Percentiles rank a stretch among this genome's conserved stretches.
phyloP scores from a whole-genome alignment of 2,888 invertebrate genomes.

The Sesia bembeciformis region DNA sequence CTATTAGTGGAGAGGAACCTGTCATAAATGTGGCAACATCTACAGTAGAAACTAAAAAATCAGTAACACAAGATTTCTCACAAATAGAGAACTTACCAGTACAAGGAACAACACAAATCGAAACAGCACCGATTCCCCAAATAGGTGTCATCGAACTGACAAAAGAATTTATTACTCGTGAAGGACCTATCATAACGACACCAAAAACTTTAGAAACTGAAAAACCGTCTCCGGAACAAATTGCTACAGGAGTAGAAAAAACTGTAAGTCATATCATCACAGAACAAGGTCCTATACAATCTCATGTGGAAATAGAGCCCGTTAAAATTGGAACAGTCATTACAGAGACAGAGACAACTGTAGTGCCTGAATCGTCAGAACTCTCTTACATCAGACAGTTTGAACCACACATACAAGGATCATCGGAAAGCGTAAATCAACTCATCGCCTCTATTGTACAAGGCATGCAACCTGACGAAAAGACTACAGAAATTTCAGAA shows the following conservation, averaged over 20 bases:
- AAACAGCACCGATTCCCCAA: slow-evolving; percentile 2
- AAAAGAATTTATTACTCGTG: slow-evolving; percentile 18
- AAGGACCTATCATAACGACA: slow-evolving; percentile 7
- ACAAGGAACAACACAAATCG: neutral
- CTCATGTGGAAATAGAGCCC: slow-evolving; percentile 28
- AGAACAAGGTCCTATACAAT: slow-evolving; percentile 24
- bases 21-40: neutral
- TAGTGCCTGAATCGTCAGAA: slow-evolving; percentile 21
- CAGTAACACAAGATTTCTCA: neutral
- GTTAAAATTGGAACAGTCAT: slow-evolving; percentile 29
- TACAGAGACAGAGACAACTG: slow-evolving; percentile 29
- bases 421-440: slow-evolving; percentile 31
- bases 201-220: neutral
- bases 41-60: neutral
- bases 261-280: slow-evolving; percentile 17
- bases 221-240: neutral
- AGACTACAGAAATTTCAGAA: slow-evolving; percentile 18
- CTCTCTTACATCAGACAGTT: slow-evolving; percentile 38
- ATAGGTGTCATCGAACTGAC: slow-evolving; percentile 15
- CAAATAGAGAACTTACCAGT: neutral
- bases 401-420: slow-evolving; percentile 28
- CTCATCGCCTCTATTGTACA: slow-evolving; percentile 16
- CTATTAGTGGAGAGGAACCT: too few relatives aligned
- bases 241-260: slow-evolving; percentile 6
- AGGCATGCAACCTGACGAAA: slow-evolving; percentile 36